phyloP scores from a whole-genome alignment of 1,140 invertebrate genomes.

The Parapsyche elsis region DNA sequence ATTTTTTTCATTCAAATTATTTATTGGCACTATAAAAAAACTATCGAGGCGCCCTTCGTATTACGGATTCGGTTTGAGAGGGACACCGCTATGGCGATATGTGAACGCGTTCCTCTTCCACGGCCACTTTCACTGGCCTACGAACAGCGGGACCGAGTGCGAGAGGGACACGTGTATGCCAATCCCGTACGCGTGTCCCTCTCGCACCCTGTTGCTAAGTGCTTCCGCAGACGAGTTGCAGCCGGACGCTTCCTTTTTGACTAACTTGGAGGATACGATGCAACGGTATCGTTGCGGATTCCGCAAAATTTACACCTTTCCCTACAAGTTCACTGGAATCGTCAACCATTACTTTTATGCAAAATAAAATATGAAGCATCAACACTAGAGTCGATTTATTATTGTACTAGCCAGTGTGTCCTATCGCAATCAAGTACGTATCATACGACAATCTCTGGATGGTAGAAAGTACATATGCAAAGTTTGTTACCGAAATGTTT shows the following conservation, averaged over 20 bases:
- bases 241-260: background rate
- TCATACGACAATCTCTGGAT: too few relatives aligned
- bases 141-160: background rate
- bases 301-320: too few relatives aligned
- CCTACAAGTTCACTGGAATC: too few relatives aligned
- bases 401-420: too few relatives aligned
- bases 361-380: too few relatives aligned
- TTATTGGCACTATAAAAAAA: background rate
- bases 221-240: background rate
- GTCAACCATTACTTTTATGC: too few relatives aligned
- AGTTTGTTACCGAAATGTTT: too few relatives aligned
- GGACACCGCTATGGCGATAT: background rate
- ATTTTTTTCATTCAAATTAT: too few relatives aligned
- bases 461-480: too few relatives aligned
- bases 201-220: constrained; percentile 38
- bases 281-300: too few relatives aligned
- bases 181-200: constrained; percentile 1
- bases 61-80: background rate
- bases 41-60: background rate
- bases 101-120: constrained; percentile 6
- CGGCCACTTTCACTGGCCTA: constrained; percentile 35
- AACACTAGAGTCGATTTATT: too few relatives aligned
- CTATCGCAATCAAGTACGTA: too few relatives aligned
- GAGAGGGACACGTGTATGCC: constrained; percentile 1
- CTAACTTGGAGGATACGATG: background rate